phyloP scores from a whole-genome alignment of 2,113 vertebrate species.

The Colinus virginianus region DNA sequence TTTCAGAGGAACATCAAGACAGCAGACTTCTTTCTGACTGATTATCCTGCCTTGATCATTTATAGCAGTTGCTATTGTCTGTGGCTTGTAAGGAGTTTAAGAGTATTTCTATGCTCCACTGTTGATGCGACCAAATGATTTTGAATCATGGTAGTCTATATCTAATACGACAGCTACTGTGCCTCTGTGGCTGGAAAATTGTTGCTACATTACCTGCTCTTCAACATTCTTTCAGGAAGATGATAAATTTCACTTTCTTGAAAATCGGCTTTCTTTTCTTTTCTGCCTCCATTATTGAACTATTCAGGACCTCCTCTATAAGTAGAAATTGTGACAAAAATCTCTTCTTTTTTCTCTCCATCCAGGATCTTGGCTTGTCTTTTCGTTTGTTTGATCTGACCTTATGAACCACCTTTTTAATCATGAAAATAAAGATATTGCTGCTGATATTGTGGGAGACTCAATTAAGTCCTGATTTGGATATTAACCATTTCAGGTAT shows the following conservation, averaged over 20 bases:
- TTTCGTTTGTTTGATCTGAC: background rate
- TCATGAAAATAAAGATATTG: background rate
- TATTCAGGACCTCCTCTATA: background rate
- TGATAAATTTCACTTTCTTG: background rate
- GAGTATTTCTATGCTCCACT: background rate
- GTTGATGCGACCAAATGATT: background rate
- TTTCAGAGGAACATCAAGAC: background rate
- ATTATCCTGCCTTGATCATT: background rate
- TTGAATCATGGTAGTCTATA: constrained; percentile 2
- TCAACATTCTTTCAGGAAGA: background rate
- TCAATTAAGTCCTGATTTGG: background rate
- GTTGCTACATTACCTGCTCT: background rate
- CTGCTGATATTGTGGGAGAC: background rate
- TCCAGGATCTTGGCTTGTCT: background rate
- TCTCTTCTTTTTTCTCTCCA: background rate
- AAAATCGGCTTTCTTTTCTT: background rate
- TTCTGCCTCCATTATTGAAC: background rate
- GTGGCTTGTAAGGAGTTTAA: background rate
- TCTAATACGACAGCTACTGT: background rate
- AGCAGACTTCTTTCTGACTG: background rate
- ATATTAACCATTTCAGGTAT: background rate
- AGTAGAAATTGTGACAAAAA: background rate
- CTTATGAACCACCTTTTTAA: background rate
- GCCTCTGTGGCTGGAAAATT: constrained; percentile 15
- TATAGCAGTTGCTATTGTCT: background rate